These are phyloP conservation scores for Varanus komodoensis DNA, from an alignment of 2,113 vertebrate species.

Conservation along the genomic window DNA sequence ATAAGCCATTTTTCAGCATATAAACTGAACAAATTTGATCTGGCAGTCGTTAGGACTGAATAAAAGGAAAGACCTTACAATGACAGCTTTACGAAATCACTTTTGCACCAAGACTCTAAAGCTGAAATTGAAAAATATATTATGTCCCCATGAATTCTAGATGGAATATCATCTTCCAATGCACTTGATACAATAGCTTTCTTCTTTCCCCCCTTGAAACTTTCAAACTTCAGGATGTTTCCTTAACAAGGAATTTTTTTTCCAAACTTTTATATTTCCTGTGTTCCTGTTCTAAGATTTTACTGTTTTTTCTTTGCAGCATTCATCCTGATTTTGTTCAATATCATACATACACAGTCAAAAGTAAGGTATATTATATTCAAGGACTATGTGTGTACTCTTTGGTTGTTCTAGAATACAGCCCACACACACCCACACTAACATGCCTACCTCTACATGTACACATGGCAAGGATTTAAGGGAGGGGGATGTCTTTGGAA, in stretches of 20 bases:
- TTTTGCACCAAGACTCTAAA: conserved; percentile 50
- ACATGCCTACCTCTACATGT: background rate
- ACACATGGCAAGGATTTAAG: too few species aligned
- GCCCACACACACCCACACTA: too few species aligned
- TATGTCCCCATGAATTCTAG: conserved; percentile 13
- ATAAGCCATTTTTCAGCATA: conserved; percentile 33
- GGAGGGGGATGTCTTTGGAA: too few species aligned
- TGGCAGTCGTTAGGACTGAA: conserved; percentile 57
- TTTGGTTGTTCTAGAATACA: too few species aligned
- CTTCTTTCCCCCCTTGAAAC: background rate
- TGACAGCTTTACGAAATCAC: conserved; percentile 33
- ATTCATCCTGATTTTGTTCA: background rate
- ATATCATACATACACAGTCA: background rate
- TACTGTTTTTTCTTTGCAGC: background rate
- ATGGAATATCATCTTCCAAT: conserved; percentile 51
- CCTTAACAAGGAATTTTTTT: conserved; percentile 31
- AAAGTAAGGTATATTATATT: too few species aligned
- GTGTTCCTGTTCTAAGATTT: background rate
- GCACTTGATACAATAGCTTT: conserved; percentile 45
- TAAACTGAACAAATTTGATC: conserved; percentile 58
- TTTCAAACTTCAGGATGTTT: conserved; percentile 17
- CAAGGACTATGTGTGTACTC: too few species aligned
- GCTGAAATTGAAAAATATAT: conserved; percentile 46
- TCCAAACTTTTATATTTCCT: background rate
- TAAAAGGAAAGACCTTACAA: background rate